Evolutionary conservation across 2,797 vertebrate genomes (phyloP), one percentile per base, ranked within the genome.

Genomic region (Adelosebastes latens): DNA sequence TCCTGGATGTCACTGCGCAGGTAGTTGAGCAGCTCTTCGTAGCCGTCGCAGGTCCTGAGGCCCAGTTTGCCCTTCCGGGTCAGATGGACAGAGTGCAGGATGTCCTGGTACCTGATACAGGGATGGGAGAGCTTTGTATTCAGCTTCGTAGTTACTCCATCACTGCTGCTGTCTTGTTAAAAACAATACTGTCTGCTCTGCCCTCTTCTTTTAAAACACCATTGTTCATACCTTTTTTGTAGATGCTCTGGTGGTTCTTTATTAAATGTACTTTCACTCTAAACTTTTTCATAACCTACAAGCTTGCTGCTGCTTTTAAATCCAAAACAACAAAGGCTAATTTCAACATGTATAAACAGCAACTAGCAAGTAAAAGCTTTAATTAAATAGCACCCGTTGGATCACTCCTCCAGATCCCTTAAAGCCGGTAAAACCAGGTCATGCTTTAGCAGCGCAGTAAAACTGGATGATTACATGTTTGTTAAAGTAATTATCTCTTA

Each of bases 1-100:
- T 99, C 99, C 73, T 97, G 96, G 46, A 99, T 96, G 91, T 99
- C 99, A 46, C 97, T 99, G 24, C 96, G 95, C 87, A 99, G 92
- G 88, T 96, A 99, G 83, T 95, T 97, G 74, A 99, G 95, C 72
- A 99, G 96, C 63, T 99, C 98, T 79, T 96, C 89, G 72, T 96
- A 95, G 67, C 97, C 97, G 2, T 99, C 97, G 53, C 98, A 99
- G 60, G 91, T 96, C 82, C 97, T 97, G 62, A 99, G 95, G 67
- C 96, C 97, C 64, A 94, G 58, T 92, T 97, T 97, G 82, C 89
- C 93, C 72, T 98, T 99, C 24, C 97, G 97, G 65, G 96, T 96
- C 91, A 99, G 90, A 86, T 98, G 95, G 75, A 99, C 95, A 55
- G 99, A 99, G 90, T 99, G 98, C 0, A 96, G 80, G 72, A 99